Percentiles rank a stretch among this genome's conserved stretches.
These are phyloP conservation scores for Ochotona curzoniae DNA, from an alignment of 2,113 vertebrate genomes.

Conservation along the genomic window DNA sequence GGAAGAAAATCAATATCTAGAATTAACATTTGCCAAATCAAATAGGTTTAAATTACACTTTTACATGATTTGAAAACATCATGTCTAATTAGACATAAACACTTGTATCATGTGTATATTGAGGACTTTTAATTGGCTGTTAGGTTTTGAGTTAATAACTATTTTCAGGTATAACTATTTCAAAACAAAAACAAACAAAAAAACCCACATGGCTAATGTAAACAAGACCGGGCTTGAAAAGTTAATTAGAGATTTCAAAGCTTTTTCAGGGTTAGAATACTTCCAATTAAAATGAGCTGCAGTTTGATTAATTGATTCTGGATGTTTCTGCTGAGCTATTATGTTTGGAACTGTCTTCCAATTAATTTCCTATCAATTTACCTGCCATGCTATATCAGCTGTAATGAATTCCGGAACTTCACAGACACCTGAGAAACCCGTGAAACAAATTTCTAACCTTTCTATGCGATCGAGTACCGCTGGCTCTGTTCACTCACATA, in stretches of 20 bases:
- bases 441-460: conserved; percentile 23
- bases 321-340: conserved; percentile 77
- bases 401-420: conserved; percentile 72
- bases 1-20: conserved; percentile 16
- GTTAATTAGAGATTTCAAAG: conserved; percentile 72
- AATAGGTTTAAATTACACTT: conserved; percentile 17
- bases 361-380: conserved; percentile 81
- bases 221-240: conserved; percentile 55
- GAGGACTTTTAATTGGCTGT: conserved; percentile 31
- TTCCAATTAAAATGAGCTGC: conserved; percentile 79
- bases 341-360: conserved; percentile 75
- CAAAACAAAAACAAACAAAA: background rate
- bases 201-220: conserved; percentile 1
- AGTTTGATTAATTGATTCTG: conserved; percentile 81
- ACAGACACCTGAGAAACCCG: conserved; percentile 21
- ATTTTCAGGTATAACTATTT: conserved; percentile 51
- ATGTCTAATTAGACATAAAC: conserved; percentile 47
- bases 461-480: background rate
- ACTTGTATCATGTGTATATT: background rate
- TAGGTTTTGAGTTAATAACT: conserved; percentile 51
- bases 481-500: background rate
- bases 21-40: conserved; percentile 9
- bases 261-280: conserved; percentile 69
- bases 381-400: conserved; percentile 72
- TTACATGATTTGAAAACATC: conserved; percentile 7